Conservation (phyloP, 1,140 invertebrate genomes). For the Penaeus indicus region DNA sequence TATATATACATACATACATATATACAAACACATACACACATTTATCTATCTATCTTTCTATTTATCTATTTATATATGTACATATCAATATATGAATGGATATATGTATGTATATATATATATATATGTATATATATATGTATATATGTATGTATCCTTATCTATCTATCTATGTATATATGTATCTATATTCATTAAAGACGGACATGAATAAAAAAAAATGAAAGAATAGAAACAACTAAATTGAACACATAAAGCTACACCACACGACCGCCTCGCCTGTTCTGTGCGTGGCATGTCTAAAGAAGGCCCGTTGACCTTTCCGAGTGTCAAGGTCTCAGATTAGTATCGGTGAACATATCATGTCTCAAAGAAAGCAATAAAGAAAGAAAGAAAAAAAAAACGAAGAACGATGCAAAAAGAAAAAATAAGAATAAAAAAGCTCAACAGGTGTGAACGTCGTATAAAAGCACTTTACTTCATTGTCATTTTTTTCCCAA, state of each 20-base stretch:
- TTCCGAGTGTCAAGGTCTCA: not conserved
- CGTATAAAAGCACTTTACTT: no score
- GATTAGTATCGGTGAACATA: not conserved
- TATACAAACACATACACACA: not conserved
- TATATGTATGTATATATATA: not conserved
- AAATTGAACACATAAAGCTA: not conserved
- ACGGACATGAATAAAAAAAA: not conserved
- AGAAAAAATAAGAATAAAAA: not conserved
- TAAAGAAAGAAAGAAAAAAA: conserved; percentile 1
- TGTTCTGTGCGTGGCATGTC: no score
- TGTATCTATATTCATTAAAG: not conserved
- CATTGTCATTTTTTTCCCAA: no score
- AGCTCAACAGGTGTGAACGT: not conserved
- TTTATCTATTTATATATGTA: conserved; percentile 11
- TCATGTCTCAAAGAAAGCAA: not conserved
- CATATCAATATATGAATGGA: not conserved
- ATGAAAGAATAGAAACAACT: not conserved
- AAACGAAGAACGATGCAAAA: not conserved
- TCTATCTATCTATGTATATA: no score
- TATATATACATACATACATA: conserved; percentile 34
- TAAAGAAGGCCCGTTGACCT: not conserved
- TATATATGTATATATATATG: not conserved
- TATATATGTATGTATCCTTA: no score
- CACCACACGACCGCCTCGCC: not conserved
- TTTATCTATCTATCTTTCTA: conserved; percentile 26